A percentile compares a stretch with the other conserved stretches of the same genome.
Evolutionary conservation across 2,797 vertebrate species (phyloP).

Genomic region (Aphelocoma californica): DNA sequence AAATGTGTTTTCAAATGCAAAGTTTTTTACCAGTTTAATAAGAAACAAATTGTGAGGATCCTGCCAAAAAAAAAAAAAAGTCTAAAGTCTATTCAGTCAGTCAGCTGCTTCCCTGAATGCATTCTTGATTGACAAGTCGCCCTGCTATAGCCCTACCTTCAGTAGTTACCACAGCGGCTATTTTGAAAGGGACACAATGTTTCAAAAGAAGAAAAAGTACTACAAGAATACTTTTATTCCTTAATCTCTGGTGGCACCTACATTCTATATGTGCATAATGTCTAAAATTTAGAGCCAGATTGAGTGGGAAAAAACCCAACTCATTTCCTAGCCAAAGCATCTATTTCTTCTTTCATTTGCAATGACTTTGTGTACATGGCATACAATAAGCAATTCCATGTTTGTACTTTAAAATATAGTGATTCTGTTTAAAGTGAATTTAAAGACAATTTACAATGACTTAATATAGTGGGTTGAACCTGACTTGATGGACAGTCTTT

Average conservation of each 20-base stretch:
- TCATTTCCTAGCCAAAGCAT: background rate
- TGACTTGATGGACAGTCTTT: no score
- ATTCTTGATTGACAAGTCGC: background rate
- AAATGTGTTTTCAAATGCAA: background rate
- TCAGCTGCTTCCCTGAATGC: background rate
- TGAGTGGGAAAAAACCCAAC: background rate
- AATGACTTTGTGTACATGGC: background rate
- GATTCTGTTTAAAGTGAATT: background rate
- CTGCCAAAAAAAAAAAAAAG: background rate
- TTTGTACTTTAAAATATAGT: conserved; percentile 35
- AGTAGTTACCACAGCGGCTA: background rate
- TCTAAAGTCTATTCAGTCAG: background rate
- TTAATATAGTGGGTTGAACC: background rate
- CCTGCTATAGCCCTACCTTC: background rate
- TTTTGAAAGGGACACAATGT: background rate
- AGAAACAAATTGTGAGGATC: background rate
- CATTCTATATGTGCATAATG: background rate
- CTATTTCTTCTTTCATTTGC: background rate
- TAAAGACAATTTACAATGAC: background rate
- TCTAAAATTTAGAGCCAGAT: background rate
- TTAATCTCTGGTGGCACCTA: conserved; percentile 9
- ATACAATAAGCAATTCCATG: background rate
- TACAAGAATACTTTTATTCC: background rate
- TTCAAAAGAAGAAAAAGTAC: background rate
- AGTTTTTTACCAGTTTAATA: background rate